These are phyloP conservation scores for Ceryle rudis DNA, from an alignment of 2,797 vertebrate genomes.

Conservation along the genomic window DNA sequence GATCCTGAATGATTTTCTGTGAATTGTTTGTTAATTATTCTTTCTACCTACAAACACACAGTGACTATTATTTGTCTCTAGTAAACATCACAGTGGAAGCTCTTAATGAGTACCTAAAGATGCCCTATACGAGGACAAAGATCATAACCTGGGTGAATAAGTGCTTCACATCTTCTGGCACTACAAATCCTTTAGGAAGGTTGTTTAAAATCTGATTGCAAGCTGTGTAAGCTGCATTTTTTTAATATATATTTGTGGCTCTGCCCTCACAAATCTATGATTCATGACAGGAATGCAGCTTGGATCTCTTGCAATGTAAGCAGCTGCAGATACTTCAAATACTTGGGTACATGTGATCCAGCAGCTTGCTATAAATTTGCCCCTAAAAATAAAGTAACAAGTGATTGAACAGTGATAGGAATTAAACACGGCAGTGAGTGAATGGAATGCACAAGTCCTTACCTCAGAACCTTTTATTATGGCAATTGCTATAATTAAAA, in stretches of 20 bases:
- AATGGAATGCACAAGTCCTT: conserved; percentile 81
- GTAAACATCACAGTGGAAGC: not conserved
- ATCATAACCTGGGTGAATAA: not conserved
- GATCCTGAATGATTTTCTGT: not conserved
- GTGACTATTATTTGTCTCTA: not conserved
- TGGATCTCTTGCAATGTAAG: conserved; percentile 85
- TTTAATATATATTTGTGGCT: conserved; percentile 70
- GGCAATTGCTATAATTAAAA: conserved; percentile 79
- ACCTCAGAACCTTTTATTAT: conserved; percentile 80
- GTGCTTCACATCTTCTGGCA: not conserved
- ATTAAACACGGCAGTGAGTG: conserved; percentile 80
- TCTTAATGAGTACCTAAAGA: not conserved
- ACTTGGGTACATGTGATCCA: conserved; percentile 84
- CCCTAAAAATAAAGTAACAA: conserved; percentile 88
- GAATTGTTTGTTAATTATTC: not conserved
- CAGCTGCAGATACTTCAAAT: conserved; percentile 87
- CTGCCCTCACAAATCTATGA: conserved; percentile 79
- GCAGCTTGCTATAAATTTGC: conserved; percentile 83
- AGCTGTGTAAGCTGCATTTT: conserved; percentile 56
- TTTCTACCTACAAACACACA: not conserved
- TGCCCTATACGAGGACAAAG: not conserved
- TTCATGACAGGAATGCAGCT: conserved; percentile 84
- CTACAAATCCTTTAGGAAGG: conserved; percentile 10
- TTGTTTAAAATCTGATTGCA: conserved; percentile 23
- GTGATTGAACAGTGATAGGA: conserved; percentile 84